Base-by-base conservation (phyloP, 2,797 vertebrate species). In the Poeciliopsis turneri region DNA sequence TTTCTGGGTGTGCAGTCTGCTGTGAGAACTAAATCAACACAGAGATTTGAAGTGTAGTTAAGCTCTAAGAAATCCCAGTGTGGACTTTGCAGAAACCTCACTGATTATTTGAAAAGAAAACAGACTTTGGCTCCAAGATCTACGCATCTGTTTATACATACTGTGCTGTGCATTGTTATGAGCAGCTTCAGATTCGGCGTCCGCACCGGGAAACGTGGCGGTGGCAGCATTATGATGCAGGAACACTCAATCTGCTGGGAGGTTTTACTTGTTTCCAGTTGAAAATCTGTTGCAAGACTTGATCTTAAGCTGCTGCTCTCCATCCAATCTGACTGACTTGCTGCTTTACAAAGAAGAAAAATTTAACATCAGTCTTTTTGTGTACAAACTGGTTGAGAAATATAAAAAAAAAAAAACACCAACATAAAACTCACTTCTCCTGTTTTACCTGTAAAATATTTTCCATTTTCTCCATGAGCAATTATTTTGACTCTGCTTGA, bases 1-100 rank as follows among this genome's bases (percentile, higher is more conserved):
- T 77, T 83, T 88, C 77, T 85, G 70, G 53, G 84, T 30, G 59
- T 61, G 78, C 53, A 78, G 76, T 73, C 47, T 75, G 78, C 84
- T 75, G 61, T 10, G 53, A 47, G 45, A 84, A 71, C 33, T n/a
- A 76, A 77, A 25, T 86, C 73, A 64, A 75, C 81, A 59, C 0
- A 12, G 66, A 30, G 36, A 13, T 78, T 83, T 57, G 46, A 69
- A 70, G 33, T 69, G 72, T 64, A 69, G 59, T 72, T 61, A 49
- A 70, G 49, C 18, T 41, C 25, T 47, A 33, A 79, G 25, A 25
- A 43, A 33, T 28, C 16, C 64, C 43, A 49, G 49, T 11, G 28
- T 46, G 51, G 51, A 57, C 13, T 59, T 66, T 72, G 15, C 15
- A 30, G 33, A 30, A 28, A 73, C 57, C 13, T 47, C 75, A 18